Base-by-base conservation (phyloP, 2,888 invertebrate species). In the Apotomis betuletana region DNA sequence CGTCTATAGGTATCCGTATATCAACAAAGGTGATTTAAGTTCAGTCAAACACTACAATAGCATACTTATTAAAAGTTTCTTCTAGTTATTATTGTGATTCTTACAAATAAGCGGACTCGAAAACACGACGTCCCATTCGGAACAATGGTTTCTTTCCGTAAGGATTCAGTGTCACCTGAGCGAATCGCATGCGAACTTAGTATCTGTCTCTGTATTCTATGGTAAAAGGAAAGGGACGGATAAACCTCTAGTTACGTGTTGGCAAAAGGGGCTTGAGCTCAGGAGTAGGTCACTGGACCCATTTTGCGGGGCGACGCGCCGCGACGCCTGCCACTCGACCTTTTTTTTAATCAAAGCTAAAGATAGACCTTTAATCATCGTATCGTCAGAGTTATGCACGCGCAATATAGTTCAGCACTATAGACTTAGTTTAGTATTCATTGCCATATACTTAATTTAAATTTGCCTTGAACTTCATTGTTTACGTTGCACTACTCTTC, bases 261-360 rank as follows among this genome's bases (percentile, higher is more conserved):
- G 27, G 6, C 13, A 36, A 55, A 27, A 9, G 6, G 13, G 46
- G 13, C 10, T 49, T 3, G 10, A 27, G 46, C 4, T 44, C 49
- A 8, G 57, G 55, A 70, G 12, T 70, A 70, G 65, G 70, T 59
- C 70, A 70, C 54, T 46, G 65, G 60, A 46, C 64, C 64, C 64
- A 52, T 64, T 64, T 13, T n/a, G 46, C 65, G 10, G 36, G 46
- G 65, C 27, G 65, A 46, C 41, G 52, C 64, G 54, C 36, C 64
- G 70, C 64, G 52, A 54, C 64, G 36, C 59, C 64, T 46, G 59
- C 59, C 64, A 60, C 36, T 59, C 46, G 51, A 44, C 51, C 58
- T 51, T 51, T 58, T 44, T 58, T 44, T 65, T 59, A 64, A 64
- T 70, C 58, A 70, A 59, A 58, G 46, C 52, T 70, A 58, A 61